Evolutionary conservation across 2,888 invertebrate species (phyloP).

Genomic region (Copidosoma aretas): DNA sequence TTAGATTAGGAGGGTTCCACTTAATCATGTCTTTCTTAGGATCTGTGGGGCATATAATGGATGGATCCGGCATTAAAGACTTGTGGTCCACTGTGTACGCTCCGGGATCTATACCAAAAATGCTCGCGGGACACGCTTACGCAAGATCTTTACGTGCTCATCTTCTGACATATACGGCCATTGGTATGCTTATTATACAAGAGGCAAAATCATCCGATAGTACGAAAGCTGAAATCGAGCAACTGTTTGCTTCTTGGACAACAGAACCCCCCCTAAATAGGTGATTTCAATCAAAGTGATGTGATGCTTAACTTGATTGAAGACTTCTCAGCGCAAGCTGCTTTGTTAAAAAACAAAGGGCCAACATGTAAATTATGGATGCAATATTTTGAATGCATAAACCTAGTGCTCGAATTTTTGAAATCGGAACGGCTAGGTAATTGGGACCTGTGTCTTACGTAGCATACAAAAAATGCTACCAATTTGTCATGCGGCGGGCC

Average conservation of each 20-base stretch:
- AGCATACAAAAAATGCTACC: slow-evolving; percentile 45
- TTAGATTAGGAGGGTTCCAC: slow-evolving; percentile 14
- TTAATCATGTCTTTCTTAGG: neutral
- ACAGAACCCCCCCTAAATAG: neutral
- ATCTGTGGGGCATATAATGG: neutral
- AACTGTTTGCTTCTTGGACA: neutral
- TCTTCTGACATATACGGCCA: neutral
- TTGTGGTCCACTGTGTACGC: neutral
- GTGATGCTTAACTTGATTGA: neutral
- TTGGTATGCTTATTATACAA: neutral
- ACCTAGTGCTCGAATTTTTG: slow-evolving; percentile 40
- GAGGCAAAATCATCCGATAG: neutral
- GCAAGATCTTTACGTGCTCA: neutral
- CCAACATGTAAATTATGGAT: slow-evolving; percentile 2
- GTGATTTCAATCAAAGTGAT: neutral
- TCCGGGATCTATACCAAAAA: neutral
- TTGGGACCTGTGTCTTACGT: slow-evolving; percentile 45
- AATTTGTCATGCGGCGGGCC: slow-evolving; percentile 49
- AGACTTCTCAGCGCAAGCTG: neutral
- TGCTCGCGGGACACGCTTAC: neutral
- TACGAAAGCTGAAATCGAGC: neutral
- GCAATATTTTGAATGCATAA: slow-evolving; percentile 36
- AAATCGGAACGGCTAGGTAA: slow-evolving; percentile 45
- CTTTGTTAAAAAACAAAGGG: neutral
- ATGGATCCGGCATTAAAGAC: neutral